Percentiles rank a stretch among this genome's conserved stretches.
Conservation (phyloP, 2,888 invertebrate genomes). For the Polylopha cassiicola region DNA sequence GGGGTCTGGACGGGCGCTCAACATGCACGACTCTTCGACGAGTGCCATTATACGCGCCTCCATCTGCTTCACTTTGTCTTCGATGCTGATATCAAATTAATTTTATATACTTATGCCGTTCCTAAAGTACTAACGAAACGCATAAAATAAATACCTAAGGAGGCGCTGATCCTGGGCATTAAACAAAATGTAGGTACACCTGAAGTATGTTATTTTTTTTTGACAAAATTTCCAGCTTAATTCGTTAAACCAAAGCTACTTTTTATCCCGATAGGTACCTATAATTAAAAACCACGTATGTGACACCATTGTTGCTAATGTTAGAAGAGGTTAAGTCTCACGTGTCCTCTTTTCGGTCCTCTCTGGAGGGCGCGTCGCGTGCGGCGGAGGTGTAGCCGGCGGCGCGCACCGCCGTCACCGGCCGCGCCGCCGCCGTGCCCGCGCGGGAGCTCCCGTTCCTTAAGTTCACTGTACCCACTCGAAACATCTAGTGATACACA, state of each 20-base stretch:
- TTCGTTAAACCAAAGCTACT: no score
- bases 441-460: conserved; percentile 54
- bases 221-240: no score
- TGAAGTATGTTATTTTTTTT: no score
- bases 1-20: conserved; percentile 52
- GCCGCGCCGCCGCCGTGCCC: conserved; percentile 78
- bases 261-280: no score
- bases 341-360: conserved; percentile 88
- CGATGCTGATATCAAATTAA: conserved; percentile 79
- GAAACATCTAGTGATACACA: conserved; percentile 46
- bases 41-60: conserved; percentile 93
- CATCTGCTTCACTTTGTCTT: conserved; percentile 92
- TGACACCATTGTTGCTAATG: not conserved
- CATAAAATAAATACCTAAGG: no score
- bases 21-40: conserved; percentile 91
- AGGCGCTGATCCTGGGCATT: no score
- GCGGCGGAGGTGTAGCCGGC: conserved; percentile 95
- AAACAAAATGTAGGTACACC: conserved; percentile 3
- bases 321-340: conserved; percentile 47
- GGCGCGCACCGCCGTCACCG: conserved; percentile 97
- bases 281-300: no score
- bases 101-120: not conserved
- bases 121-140: conserved; percentile 3
- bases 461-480: conserved; percentile 57
- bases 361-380: conserved; percentile 87